Conservation (phyloP, 1,140 invertebrate species). For the Ganaspis sp. region DNA sequence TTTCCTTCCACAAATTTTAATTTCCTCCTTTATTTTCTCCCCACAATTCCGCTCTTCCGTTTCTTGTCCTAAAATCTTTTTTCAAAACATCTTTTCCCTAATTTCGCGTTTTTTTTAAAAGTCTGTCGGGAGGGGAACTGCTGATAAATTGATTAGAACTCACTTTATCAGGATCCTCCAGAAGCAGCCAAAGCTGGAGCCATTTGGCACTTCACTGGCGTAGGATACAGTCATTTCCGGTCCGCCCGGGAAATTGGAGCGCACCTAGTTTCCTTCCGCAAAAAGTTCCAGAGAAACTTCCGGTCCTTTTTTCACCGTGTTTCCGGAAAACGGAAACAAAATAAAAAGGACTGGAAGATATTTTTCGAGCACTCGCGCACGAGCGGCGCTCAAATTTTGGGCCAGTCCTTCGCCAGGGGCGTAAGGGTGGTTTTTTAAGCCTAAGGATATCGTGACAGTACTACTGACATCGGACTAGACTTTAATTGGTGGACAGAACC, state of each 20-base stretch:
- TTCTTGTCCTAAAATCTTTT: too few relatives aligned
- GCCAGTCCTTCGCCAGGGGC: neutral
- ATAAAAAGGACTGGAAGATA: neutral
- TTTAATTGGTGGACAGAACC: conserved; percentile 51
- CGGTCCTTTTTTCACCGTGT: neutral
- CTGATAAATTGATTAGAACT: conserved; percentile 71
- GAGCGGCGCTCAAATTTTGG: conserved; percentile 55
- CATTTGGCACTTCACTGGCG: conserved; percentile 91
- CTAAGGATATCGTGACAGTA: neutral
- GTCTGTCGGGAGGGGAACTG: too few relatives aligned
- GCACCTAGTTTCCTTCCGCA: conserved; percentile 44
- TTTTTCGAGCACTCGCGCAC: conserved; percentile 60
- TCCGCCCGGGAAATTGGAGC: conserved; percentile 42
- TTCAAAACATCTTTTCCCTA: too few relatives aligned
- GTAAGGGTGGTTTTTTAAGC: neutral
- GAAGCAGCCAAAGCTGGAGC: conserved; percentile 93
- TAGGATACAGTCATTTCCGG: conserved; percentile 89
- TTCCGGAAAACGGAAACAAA: conserved; percentile 23
- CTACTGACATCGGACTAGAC: conserved; percentile 12
- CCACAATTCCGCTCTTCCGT: too few relatives aligned
- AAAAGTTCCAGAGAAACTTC: conserved; percentile 35
- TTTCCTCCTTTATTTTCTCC: too few relatives aligned
- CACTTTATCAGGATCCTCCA: conserved; percentile 91
- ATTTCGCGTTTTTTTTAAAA: too few relatives aligned
- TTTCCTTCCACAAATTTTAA: too few relatives aligned